A percentile compares a stretch with the other conserved stretches of the same genome.
These are phyloP conservation scores for Bombus vancouverensis DNA, from an alignment of 1,140 invertebrate species.

Conservation along the genomic window DNA sequence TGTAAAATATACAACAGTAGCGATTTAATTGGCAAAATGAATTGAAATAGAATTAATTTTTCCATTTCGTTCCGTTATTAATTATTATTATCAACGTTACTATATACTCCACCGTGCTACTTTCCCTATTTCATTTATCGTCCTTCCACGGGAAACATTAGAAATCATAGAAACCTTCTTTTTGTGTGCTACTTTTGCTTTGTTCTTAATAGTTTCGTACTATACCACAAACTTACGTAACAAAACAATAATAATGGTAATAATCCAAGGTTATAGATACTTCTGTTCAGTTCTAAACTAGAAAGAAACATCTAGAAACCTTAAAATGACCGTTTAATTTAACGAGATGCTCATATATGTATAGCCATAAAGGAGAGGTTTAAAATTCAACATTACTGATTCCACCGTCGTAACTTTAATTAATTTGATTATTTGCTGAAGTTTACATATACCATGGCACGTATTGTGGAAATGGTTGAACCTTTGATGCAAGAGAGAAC, in stretches of 20 bases:
- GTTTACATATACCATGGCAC: background rate
- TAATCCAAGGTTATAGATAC: background rate
- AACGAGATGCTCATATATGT: background rate
- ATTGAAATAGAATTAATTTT: background rate
- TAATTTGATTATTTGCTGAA: background rate
- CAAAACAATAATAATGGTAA: background rate
- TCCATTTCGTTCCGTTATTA: background rate
- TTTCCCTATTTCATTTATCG: background rate
- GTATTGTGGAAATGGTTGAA: background rate
- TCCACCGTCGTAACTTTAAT: background rate
- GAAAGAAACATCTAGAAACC: background rate
- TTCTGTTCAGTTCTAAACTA: too few species aligned
- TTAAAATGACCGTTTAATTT: background rate
- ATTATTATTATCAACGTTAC: background rate
- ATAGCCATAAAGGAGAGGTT: too few species aligned
- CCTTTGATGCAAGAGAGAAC: constrained; percentile 16
- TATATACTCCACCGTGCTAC: background rate
- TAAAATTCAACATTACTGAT: background rate
- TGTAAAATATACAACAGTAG: too few species aligned
- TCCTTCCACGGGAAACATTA: background rate
- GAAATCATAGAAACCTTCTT: background rate
- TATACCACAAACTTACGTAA: background rate
- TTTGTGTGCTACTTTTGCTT: background rate
- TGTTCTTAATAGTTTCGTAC: background rate
- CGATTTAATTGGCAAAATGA: background rate